These are phyloP conservation scores for Bombus picipes DNA, from an alignment of 1,140 invertebrate species.

Conservation along the genomic window DNA sequence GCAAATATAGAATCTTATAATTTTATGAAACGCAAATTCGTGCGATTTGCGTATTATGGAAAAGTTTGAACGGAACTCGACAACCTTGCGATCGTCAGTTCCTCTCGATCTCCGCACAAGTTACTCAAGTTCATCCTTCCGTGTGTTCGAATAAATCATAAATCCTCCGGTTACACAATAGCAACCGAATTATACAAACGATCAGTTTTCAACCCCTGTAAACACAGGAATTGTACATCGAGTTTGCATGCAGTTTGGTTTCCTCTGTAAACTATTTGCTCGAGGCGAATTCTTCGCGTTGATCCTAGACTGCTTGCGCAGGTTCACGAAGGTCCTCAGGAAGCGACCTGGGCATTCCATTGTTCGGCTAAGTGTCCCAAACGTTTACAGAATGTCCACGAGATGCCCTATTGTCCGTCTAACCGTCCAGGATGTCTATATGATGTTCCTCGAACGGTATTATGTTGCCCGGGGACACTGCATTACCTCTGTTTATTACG, in stretches of 20 bases:
- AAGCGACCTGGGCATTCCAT: conserved; percentile 56
- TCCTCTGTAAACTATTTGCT: conserved; percentile 26
- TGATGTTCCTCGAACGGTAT: conserved; percentile 54
- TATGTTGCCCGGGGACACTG: conserved; percentile 50
- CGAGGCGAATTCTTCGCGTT: conserved; percentile 19
- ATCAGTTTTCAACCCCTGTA: not conserved
- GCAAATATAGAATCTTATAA: not conserved
- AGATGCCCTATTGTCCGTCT: conserved; percentile 62
- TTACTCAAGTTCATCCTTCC: not conserved
- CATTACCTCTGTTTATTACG: conserved; percentile 65
- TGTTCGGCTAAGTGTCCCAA: conserved; percentile 63
- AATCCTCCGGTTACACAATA: not conserved
- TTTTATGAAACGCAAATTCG: not conserved
- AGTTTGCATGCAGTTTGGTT: conserved; percentile 1
- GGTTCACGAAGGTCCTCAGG: conserved; percentile 49
- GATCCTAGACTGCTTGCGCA: conserved; percentile 6
- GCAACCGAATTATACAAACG: not conserved
- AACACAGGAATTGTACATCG: not conserved
- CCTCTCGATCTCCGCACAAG: not conserved
- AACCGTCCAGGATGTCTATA: conserved; percentile 57
- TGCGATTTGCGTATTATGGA: not conserved
- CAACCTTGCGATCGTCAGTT: not conserved
- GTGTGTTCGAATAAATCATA: not conserved
- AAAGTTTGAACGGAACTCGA: not conserved
- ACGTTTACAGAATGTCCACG: conserved; percentile 67